Conservation (phyloP, 2,113 vertebrate species). For the Mirza zaza region DNA sequence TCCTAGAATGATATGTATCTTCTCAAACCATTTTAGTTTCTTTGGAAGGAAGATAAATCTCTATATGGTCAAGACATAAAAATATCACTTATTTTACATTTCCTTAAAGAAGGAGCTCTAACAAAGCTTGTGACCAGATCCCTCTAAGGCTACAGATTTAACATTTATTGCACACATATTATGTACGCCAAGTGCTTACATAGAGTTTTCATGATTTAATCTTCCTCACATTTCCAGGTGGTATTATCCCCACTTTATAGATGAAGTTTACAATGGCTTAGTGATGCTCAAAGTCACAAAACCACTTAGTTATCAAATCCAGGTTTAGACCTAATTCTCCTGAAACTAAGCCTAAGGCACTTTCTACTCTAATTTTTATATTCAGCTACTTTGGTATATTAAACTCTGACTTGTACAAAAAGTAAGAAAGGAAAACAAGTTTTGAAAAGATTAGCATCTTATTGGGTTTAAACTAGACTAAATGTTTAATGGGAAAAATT, state of each 20-base stretch:
- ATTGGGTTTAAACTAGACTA: conserved; percentile 35
- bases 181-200: not conserved
- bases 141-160: not conserved
- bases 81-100: not conserved
- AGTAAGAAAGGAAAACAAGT: conserved; percentile 42
- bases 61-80: not conserved
- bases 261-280: not conserved
- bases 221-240: not conserved
- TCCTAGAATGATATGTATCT: not conserved
- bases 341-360: not conserved
- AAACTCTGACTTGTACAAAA: conserved; percentile 7
- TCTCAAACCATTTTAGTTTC: not conserved
- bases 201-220: not conserved
- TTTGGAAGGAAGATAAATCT: not conserved
- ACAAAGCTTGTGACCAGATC: not conserved
- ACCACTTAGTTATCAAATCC: not conserved
- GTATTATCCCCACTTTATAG: not conserved
- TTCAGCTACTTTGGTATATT: not conserved
- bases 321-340: not conserved
- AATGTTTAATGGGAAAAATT: conserved; percentile 41
- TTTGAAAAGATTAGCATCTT: conserved; percentile 24
- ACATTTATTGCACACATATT: not conserved
- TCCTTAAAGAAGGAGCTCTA: not conserved
- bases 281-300: not conserved
- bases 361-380: not conserved